phyloP scores from a whole-genome alignment of 2,888 invertebrate genomes.

The Athripsodes cinereus region DNA sequence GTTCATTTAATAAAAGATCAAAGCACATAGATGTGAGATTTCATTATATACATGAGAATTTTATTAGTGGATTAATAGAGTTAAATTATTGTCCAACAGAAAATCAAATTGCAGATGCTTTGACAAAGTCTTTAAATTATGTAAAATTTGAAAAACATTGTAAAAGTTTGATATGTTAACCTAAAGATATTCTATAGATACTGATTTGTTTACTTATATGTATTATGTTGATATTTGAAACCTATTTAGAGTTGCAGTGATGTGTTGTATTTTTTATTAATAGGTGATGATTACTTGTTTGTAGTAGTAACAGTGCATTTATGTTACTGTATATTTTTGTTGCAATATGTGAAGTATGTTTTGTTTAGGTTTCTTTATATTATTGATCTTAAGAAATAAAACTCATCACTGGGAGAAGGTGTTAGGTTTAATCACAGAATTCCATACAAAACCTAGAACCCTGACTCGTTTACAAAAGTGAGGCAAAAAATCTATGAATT shows the following conservation, averaged over 20 bases:
- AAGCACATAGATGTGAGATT: slow-evolving; percentile 4
- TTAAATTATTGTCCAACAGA: not conserved
- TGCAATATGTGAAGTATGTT: not conserved
- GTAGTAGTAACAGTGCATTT: no score
- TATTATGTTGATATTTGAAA: not conserved
- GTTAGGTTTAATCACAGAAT: no score
- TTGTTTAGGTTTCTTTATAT: not conserved
- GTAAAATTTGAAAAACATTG: not conserved
- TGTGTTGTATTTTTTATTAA: not conserved
- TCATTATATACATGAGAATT: not conserved
- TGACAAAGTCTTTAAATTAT: not conserved
- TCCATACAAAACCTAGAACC: no score
- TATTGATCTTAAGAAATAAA: not conserved
- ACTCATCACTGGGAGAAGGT: not conserved
- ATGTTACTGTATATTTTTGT: not conserved
- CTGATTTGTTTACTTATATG: not conserved
- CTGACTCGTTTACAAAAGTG: no score
- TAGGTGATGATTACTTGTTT: not conserved
- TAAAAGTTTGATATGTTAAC: not conserved
- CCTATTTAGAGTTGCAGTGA: not conserved
- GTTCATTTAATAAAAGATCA: not conserved
- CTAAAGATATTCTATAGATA: not conserved
- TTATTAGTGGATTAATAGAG: not conserved
- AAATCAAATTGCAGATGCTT: not conserved
- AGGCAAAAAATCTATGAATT: no score